A percentile compares a stretch with the other conserved stretches of the same genome.
phyloP scores from a whole-genome alignment of 2,797 vertebrate genomes.

The Onychomys torridus region DNA sequence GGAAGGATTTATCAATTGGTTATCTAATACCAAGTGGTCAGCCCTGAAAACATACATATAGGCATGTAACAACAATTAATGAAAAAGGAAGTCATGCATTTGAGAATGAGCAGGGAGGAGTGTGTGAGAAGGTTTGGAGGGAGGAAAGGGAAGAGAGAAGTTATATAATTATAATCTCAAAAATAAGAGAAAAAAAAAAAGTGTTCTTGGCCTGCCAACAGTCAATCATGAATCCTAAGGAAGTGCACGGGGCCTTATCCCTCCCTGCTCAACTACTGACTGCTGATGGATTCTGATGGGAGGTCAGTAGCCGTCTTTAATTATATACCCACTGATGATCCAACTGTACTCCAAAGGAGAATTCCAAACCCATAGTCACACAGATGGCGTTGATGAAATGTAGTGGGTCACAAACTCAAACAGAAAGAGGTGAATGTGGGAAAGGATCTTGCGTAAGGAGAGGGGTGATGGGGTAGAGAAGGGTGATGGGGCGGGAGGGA shows the following conservation, averaged over 20 bases:
- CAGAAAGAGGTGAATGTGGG: background rate
- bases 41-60: background rate
- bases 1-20: background rate
- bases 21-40: background rate
- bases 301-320: background rate
- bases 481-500: background rate
- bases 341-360: background rate
- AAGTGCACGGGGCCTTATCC: no score
- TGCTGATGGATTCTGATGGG: background rate
- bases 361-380: background rate
- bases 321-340: background rate
- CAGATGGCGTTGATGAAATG: background rate
- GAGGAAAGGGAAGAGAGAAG: background rate
- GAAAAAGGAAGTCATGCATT: background rate
- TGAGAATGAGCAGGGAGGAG: background rate
- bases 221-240: background rate
- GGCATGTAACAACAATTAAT: background rate
- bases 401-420: background rate
- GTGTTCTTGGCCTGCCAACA: background rate
- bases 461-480: no score
- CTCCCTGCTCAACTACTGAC: background rate
- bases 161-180: background rate
- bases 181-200: background rate
- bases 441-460: no score
- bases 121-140: background rate